Conservation (phyloP, 2,888 invertebrate genomes). For the Bellardia pandia region DNA sequence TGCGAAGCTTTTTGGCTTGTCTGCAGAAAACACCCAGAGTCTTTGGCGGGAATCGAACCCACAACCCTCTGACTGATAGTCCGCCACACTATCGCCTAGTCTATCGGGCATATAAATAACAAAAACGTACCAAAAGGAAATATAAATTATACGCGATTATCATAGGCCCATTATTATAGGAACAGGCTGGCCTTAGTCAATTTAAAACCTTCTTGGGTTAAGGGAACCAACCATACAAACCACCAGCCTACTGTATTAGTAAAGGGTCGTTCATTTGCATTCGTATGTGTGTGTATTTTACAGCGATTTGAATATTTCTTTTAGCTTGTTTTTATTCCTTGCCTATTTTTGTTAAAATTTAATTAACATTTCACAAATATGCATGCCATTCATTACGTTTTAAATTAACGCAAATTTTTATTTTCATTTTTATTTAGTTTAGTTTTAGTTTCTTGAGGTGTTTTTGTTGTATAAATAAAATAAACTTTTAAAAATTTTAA, state of each 20-base stretch:
- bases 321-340: not conserved
- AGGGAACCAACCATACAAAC: not conserved
- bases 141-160: not conserved
- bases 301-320: slow-evolving; percentile 12
- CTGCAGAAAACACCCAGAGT: too few relatives aligned
- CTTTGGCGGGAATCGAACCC: too few relatives aligned
- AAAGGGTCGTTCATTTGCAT: not conserved
- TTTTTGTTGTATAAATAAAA: slow-evolving; percentile 36
- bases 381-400: slow-evolving; percentile 22
- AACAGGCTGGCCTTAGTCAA: slow-evolving; percentile 13
- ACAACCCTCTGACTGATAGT: too few relatives aligned
- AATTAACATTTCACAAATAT: slow-evolving; percentile 31
- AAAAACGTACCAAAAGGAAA: not conserved
- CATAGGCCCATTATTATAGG: not conserved
- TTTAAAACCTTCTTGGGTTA: not conserved
- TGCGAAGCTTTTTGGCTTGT: too few relatives aligned
- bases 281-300: not conserved
- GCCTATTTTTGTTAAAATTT: not conserved
- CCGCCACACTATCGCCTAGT: too few relatives aligned
- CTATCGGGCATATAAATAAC: too few relatives aligned
- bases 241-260: not conserved
- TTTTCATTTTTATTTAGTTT: too few relatives aligned
- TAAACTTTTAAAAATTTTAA: slow-evolving; percentile 34
- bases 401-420: slow-evolving; percentile 17
- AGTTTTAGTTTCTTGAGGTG: not conserved